A percentile compares a stretch with the other conserved stretches of the same genome.
Conservation (phyloP, 2,888 invertebrate species). For the Eristalis pertinax region DNA sequence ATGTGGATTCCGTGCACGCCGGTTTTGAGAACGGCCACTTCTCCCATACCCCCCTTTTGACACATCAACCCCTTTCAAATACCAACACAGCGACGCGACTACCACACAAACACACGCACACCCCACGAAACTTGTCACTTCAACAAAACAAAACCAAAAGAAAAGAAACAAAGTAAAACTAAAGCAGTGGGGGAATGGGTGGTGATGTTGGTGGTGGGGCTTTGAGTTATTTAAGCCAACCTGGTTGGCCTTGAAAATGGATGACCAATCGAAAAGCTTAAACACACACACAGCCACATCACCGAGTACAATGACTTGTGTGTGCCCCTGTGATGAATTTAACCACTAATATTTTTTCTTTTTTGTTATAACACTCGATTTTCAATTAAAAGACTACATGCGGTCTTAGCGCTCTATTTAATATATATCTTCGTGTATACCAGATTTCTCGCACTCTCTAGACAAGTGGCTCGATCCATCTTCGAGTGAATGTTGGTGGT, state of each 20-base stretch:
- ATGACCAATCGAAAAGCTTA: constrained; percentile 51
- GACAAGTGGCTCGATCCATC: constrained; percentile 1
- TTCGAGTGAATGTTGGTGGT: neutral
- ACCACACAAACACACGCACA: neutral
- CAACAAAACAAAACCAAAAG: neutral
- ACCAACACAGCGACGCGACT: too few species aligned
- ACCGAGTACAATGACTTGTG: constrained; percentile 62
- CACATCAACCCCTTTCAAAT: neutral
- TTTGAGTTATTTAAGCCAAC: constrained; percentile 51
- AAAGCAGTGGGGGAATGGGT: constrained; percentile 9
- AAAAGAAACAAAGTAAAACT: constrained; percentile 1
- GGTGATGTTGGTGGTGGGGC: neutral
- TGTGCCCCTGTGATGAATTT: constrained; percentile 37
- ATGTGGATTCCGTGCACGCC: constrained; percentile 32
- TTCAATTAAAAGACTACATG: constrained; percentile 28
- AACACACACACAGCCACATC: constrained; percentile 21
- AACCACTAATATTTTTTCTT: neutral
- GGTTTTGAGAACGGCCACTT: constrained; percentile 20
- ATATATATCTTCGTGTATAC: neutral
- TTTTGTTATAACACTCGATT: constrained; percentile 31
- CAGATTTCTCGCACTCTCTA: constrained; percentile 12
- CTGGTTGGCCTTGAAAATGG: constrained; percentile 67
- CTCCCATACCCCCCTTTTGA: neutral
- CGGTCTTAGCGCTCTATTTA: neutral
- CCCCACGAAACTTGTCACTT: constrained; percentile 16